phyloP scores from a whole-genome alignment of 2,113 vertebrate species.

The Nyctereutes procyonoides region DNA sequence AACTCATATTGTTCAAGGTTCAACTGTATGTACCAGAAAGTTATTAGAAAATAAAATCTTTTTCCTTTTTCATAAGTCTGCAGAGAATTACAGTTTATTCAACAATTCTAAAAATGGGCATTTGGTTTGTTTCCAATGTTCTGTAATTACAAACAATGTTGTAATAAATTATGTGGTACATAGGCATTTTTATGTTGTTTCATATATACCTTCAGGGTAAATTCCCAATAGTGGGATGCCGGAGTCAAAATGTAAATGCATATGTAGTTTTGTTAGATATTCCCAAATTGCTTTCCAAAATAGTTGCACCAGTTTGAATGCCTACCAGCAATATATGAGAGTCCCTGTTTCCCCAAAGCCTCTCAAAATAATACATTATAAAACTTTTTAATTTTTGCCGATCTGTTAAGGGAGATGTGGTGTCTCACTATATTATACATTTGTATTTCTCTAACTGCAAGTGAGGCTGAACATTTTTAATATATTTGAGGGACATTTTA shows the following conservation, averaged over 20 bases:
- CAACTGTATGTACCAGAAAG: neutral
- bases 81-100: neutral
- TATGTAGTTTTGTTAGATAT: neutral
- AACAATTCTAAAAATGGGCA: neutral
- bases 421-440: neutral
- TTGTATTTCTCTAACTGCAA: conserved; percentile 5
- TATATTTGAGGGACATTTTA: neutral
- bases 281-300: conserved; percentile 1
- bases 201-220: neutral
- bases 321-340: neutral
- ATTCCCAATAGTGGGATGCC: neutral
- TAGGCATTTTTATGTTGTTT: neutral
- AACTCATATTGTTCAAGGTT: neutral
- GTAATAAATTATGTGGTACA: neutral
- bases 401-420: neutral
- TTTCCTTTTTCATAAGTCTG: neutral
- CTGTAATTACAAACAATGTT: neutral
- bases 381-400: neutral
- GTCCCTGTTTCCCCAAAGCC: neutral
- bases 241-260: neutral
- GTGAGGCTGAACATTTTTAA: neutral
- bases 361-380: neutral
- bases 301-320: neutral
- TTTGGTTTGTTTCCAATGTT: neutral
- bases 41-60: neutral